Conservation (phyloP, 2,113 vertebrate species). For the Mustela nigripes region DNA sequence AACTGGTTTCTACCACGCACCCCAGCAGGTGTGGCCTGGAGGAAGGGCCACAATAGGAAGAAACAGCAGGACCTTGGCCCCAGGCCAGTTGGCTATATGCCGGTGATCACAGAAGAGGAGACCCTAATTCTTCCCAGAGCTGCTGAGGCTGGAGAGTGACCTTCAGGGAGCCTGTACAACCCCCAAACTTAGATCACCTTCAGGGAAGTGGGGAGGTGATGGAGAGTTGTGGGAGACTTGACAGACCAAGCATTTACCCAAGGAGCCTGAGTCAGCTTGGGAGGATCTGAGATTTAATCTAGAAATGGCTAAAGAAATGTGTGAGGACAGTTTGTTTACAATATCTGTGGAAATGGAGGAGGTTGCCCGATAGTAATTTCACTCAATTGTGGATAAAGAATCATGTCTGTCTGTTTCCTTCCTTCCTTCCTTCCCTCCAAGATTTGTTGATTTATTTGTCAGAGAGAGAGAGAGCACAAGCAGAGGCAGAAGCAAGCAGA, state of each 20-base stretch:
- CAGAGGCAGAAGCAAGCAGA: neutral
- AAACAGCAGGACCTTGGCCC: neutral
- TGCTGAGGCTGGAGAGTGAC: neutral
- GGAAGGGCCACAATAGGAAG: neutral
- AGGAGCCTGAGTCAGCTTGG: neutral
- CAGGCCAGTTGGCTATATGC: neutral
- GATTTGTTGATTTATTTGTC: neutral
- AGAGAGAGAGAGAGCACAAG: neutral
- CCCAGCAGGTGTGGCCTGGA: neutral
- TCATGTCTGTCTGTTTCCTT: accelerated
- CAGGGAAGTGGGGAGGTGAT: neutral
- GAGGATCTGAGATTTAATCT: neutral
- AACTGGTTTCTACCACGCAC: neutral
- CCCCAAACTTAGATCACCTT: neutral
- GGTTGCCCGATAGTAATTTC: neutral
- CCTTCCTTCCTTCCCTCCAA: too few relatives aligned
- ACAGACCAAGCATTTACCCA: neutral
- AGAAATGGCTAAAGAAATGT: neutral
- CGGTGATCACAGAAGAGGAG: neutral
- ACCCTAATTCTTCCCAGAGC: neutral
- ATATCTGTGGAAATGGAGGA: neutral
- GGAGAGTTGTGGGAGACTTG: neutral
- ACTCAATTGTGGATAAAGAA: neutral
- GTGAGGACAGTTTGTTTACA: neutral
- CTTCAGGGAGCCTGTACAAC: neutral